These are phyloP conservation scores for Troides oblongomaculatus DNA, from an alignment of 2,888 invertebrate genomes.

Conservation along the genomic window DNA sequence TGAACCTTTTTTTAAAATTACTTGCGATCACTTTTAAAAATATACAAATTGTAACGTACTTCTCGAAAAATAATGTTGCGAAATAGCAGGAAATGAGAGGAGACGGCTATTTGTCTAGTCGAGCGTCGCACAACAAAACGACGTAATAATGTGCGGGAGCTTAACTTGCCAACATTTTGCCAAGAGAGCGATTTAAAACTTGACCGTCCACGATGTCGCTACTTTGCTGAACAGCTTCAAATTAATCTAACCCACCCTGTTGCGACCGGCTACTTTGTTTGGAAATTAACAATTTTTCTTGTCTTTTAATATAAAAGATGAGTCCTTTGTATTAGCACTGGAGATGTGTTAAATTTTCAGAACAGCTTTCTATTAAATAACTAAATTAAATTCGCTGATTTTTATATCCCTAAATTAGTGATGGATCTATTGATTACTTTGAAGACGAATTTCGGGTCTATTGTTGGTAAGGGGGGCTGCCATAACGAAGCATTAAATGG, in stretches of 20 bases:
- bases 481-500: constrained; percentile 26
- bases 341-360: background rate
- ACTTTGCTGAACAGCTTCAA: constrained; percentile 22
- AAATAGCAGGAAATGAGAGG: constrained; percentile 13
- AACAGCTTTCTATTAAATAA: background rate
- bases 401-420: background rate
- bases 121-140: constrained; percentile 29
- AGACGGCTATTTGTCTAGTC: constrained; percentile 27
- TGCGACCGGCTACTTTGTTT: constrained; percentile 16
- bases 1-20: constrained; percentile 3
- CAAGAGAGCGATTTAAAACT: constrained; percentile 29
- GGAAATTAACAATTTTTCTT: background rate
- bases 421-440: background rate
- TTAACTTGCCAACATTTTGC: constrained; percentile 42
- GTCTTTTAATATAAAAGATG: too few species aligned
- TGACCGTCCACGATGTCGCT: constrained; percentile 29
- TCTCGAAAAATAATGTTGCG: constrained; percentile 18
- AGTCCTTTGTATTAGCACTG: background rate
- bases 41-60: constrained; percentile 2
- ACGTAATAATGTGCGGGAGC: constrained; percentile 35
- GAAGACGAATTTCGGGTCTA: background rate
- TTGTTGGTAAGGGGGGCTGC: constrained; percentile 3
- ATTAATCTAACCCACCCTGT: constrained; percentile 23
- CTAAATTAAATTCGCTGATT: background rate
- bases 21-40: background rate